Evolutionary conservation across 1,140 invertebrate species (phyloP), one percentile per base, ranked within the genome.

Genomic region (Zaprionus taronus): DNA sequence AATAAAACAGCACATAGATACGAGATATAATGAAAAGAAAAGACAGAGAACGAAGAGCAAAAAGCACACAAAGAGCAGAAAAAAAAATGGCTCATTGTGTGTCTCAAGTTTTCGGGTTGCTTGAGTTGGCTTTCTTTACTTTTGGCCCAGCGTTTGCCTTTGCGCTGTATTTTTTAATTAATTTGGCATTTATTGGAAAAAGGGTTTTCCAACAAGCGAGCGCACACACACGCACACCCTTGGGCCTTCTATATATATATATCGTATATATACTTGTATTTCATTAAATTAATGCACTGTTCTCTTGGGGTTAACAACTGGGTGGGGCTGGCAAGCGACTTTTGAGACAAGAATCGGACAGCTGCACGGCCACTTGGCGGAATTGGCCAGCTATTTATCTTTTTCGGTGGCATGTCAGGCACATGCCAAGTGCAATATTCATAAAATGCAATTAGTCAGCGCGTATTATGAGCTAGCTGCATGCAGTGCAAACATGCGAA

Each of bases 161-260:
- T 67, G 74, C 58, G 85, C 79, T 89, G 85, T 89, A 87, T 90
- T 90, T 90, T 90, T 90, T 91, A 90, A 90, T 90, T 90, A 90
- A 90, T 90, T 90, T 90, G 85, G 85, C 85, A 90, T 90, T 90
- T 90, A 90, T 90, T 91, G 85, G 85, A 85, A 90, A 87, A 87
- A 87, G 80, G 85, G 84, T 81, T 70, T 67, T 44, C 28, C 34
- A 77, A 79, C 70, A 28, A 31, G 28, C 31, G 44, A 51, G 51
- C 15, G 15, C 55, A 58, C 36, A 51, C 38, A 51, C 55, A 65
- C 41, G 34, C 61, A 53, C 49, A 34, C 17, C 36, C 44, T 28
- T 17, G 41, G n/a, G 11, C 41, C 9, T 7, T 26, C 7, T 24
- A 7, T n/a, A 47, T 24, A 67, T 24, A 67, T 49, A 49, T 62